Evolutionary conservation across 2,888 invertebrate species (phyloP).

Genomic region (Malachius bipustulatus): DNA sequence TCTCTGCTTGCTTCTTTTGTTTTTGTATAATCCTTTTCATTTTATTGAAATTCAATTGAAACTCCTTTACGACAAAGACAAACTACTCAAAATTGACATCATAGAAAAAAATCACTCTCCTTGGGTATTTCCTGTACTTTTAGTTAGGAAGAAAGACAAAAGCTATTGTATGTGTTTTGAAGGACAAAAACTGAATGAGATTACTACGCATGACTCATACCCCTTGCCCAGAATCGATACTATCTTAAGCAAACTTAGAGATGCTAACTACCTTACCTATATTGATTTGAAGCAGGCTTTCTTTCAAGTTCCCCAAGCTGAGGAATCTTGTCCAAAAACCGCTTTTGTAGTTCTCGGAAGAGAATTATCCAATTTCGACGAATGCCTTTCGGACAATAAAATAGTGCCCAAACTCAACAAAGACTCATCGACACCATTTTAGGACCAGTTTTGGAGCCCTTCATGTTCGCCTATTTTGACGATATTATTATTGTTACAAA

Average conservation of each 20-base stretch:
- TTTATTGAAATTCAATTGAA: too few species aligned
- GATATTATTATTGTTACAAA: background rate
- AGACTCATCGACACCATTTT: background rate
- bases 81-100: too few species aligned
- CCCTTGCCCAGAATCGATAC: background rate
- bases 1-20: too few species aligned
- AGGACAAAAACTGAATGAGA: background rate
- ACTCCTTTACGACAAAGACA: too few species aligned
- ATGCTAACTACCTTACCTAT: background rate
- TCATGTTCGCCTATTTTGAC: background rate
- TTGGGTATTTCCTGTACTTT: too few species aligned
- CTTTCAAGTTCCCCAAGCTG: background rate
- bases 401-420: slow-evolving; percentile 1
- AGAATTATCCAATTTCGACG: background rate
- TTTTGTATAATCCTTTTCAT: too few species aligned
- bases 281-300: background rate
- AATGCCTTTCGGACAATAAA: background rate
- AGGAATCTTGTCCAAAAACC: background rate
- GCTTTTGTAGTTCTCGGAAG: background rate
- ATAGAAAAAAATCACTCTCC: too few species aligned
- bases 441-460: background rate
- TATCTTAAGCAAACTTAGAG: background rate
- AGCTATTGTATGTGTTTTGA: too few species aligned
- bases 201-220: background rate
- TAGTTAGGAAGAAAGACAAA: too few species aligned